Base-by-base conservation (phyloP, 2,113 vertebrate genomes). In the Ardeotis arabs region DNA sequence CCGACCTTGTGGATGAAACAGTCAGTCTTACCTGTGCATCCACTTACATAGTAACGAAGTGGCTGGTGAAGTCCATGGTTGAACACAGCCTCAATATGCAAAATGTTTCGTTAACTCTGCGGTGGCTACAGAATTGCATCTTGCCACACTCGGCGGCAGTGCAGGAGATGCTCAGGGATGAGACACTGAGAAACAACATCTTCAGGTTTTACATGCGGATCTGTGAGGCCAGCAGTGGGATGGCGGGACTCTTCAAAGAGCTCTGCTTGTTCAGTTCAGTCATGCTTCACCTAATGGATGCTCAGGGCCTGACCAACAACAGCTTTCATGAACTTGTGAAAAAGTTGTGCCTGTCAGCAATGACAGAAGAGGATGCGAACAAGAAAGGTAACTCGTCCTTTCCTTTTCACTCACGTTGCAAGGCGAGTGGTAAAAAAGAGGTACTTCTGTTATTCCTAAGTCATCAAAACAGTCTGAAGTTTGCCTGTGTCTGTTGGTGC, bases 241-340 rank as follows among this genome's bases (percentile, higher is more conserved):
- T 1, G 0, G 66, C 28, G 1, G 84, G 84, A 2, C 59, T 41
- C 25, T 81, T 62, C 64, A 11, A 49, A 9, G 97, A 98, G 25
- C 95, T 97, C 39, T 97, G 24, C 55, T 60, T 96, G 47, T 98
- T 99, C 87, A 99, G 98, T 20, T 75, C 59, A 2, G 50, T 99
- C 69, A 98, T 99, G 99, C 91, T 99, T 13, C 91, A 62, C 44
- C 90, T 99, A 9, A 35, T 98, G 68, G 98, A 98, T n/a, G 90
- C 94, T 62, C 98, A 83, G 77, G 97, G 97, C 47, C 44, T 70
- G 4, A n/a, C 60, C 2, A 50, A 44, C 47, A 90, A 53, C 56
- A 55, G 84, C 37, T 59, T 95, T 13, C 98, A 98, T 33, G 72
- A 35, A 4, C 92, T 80, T 0, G 47, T 99, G 29, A 88, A 98